These are phyloP conservation scores for Ursus arctos DNA, from an alignment of 2,113 vertebrate species.

Conservation along the genomic window DNA sequence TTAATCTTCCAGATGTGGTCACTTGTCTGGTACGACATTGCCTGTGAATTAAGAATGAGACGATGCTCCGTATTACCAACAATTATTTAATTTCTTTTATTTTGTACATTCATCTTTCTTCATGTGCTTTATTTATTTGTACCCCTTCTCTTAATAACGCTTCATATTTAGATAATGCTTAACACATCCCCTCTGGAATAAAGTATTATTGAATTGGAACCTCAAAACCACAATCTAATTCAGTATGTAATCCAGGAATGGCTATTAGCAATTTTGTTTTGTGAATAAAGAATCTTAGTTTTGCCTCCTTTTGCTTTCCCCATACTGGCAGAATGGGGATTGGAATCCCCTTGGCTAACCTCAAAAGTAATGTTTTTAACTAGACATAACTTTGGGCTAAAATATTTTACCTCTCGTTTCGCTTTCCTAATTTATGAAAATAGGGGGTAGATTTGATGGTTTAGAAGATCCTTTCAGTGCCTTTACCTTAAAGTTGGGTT, in stretches of 20 bases:
- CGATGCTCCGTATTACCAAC: background rate
- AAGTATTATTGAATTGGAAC: background rate
- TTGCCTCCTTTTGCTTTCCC: background rate
- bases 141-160: background rate
- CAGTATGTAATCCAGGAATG: background rate
- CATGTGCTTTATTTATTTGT: background rate
- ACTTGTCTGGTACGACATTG: background rate
- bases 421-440: background rate
- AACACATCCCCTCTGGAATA: background rate
- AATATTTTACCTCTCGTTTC: background rate
- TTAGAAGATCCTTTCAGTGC: background rate
- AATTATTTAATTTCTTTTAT: background rate
- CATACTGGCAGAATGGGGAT: background rate
- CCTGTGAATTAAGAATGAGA: background rate
- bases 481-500: background rate
- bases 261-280: background rate
- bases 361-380: background rate
- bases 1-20: background rate
- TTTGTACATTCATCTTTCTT: background rate
- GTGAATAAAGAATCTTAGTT: background rate
- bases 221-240: background rate
- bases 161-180: background rate
- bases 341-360: background rate
- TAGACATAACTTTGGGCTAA: background rate
- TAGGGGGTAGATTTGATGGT: background rate